These are phyloP conservation scores for Leptatherina wallacei DNA, from an alignment of 2,797 vertebrate species.

Conservation along the genomic window DNA sequence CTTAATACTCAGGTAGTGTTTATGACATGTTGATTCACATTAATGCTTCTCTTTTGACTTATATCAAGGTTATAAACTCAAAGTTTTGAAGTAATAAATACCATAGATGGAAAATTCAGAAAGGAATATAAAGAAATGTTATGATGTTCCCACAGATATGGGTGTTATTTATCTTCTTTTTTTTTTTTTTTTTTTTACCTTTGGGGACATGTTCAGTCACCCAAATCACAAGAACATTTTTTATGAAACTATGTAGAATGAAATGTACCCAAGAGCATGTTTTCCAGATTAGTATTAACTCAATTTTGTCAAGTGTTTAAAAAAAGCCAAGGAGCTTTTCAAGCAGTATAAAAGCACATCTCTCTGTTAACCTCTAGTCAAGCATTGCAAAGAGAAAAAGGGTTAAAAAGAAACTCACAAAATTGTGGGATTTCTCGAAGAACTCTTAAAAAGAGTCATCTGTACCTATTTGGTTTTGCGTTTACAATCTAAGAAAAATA, in stretches of 20 bases:
- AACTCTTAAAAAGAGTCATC: too few species aligned
- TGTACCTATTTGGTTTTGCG: too few species aligned
- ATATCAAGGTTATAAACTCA: not conserved
- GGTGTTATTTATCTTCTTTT: not conserved
- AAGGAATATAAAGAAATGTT: not conserved
- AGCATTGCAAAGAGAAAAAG: too few species aligned
- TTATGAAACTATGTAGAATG: not conserved
- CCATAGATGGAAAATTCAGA: not conserved
- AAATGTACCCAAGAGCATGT: not conserved
- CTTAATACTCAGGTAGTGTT: conserved; percentile 62
- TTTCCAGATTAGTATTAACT: conserved; percentile 2
- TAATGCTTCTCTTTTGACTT: conserved; percentile 18
- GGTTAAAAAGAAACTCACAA: too few species aligned
- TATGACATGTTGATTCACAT: conserved; percentile 4
- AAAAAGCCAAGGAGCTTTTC: not conserved
- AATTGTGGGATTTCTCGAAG: too few species aligned
- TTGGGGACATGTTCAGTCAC: not conserved
- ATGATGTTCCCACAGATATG: not conserved
- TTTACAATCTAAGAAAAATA: too few species aligned
- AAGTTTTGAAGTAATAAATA: not conserved
- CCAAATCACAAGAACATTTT: not conserved
- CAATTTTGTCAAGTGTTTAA: not conserved
- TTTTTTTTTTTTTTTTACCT: not conserved
- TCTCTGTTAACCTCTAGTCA: not conserved
- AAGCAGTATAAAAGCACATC: not conserved